Base-by-base conservation (phyloP, 2,888 invertebrate species). In the Acanthosepion lycidas region DNA sequence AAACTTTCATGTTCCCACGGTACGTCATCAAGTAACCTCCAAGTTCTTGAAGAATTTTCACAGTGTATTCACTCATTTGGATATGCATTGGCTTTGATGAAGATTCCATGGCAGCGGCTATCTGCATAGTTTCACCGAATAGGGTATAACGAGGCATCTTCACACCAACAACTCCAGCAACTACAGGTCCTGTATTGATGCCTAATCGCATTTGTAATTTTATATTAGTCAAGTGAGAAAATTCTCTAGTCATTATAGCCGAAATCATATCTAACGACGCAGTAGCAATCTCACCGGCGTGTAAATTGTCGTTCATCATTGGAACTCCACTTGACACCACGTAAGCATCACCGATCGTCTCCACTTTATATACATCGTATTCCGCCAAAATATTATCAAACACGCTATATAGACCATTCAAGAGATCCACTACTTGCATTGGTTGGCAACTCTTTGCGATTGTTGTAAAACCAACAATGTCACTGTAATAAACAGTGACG, bases 401-500 rank as follows among this genome's bases (percentile, higher is more conserved):
- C 15, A 96, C 96, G 26, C 96, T 96, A 94, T 96, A 97, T n/a
- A 97, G 95, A 94, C 96, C 96, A 94, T 96, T 96, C 49, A 97
- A 96, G 78, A 97, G 95, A 92, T 96, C 96, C 4, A 97, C 96
- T 55, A 97, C 96, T 95, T 97, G 96, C 94, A 97, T 95, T n/a
- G 97, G 96, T 0, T 96, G 95, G 92, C 96, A 96, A 94, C 95
- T 95, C 64, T 96, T 95, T 20, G 96, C 96, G 51, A 97, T 96
- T 20, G 95, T 96, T 51, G 96, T 97, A 94, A 97, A 97, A 49
- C 96, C 96, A 15, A 97, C 96, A 95, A 97, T 96, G 95, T 97
- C 97, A 95, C 96, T 96, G 95, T 96, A 97, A 94, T 96, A 97
- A 59, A 97, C 96, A 15, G 96, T 96, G n/a, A 96, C 96, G 95